These are phyloP conservation scores for Capreolus pygargus DNA, from an alignment of 2,113 vertebrate species.

Conservation along the genomic window DNA sequence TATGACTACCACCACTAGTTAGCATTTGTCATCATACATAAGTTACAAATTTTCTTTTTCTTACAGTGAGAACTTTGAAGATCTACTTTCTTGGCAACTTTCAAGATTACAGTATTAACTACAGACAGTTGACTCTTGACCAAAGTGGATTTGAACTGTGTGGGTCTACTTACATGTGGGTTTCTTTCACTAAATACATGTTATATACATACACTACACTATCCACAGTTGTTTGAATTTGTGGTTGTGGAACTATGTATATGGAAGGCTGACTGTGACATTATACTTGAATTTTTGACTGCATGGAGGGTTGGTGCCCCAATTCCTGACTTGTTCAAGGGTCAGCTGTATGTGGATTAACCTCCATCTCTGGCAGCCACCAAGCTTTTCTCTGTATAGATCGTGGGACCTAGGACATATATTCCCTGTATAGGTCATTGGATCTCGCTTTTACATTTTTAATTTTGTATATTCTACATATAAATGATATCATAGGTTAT, in stretches of 20 bases:
- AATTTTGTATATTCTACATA: not conserved
- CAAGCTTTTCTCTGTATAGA: not conserved
- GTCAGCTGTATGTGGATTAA: not conserved
- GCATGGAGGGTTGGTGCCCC: not conserved
- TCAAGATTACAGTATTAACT: not conserved
- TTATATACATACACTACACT: not conserved
- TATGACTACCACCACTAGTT: not conserved
- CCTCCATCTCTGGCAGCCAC: not conserved
- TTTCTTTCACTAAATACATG: not conserved
- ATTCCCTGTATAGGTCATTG: not conserved
- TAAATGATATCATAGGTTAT: not conserved
- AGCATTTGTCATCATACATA: not conserved
- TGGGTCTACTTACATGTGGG: not conserved
- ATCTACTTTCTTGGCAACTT: not conserved
- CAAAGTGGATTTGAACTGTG: not conserved
- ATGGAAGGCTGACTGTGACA: not conserved
- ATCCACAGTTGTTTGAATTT: not conserved
- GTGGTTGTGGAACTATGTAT: not conserved
- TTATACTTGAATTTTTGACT: not conserved
- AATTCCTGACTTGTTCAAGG: not conserved
- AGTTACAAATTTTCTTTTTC: not conserved
- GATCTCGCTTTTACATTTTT: not conserved
- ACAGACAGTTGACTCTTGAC: not conserved
- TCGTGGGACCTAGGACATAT: not conserved
- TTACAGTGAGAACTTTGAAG: not conserved